These are phyloP conservation scores for Acanthosepion lycidas DNA, from an alignment of 2,888 invertebrate species.

Conservation along the genomic window DNA sequence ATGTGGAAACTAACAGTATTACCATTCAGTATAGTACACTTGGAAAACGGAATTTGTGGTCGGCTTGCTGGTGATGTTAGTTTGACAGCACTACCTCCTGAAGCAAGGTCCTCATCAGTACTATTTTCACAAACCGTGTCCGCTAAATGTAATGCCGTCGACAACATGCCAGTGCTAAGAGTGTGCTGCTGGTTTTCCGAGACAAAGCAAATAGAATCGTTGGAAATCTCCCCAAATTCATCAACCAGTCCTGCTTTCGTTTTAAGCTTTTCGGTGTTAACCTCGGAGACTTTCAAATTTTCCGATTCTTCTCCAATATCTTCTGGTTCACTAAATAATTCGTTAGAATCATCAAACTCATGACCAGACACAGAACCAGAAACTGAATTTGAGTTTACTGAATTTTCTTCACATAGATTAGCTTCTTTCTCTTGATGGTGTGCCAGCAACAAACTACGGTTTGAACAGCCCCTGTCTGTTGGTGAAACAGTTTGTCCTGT, in stretches of 20 bases:
- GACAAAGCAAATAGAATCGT: neutral
- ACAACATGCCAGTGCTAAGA: neutral
- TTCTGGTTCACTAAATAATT: neutral
- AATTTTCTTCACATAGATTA: neutral
- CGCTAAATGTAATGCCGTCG: neutral
- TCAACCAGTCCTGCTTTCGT: neutral
- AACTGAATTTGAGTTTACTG: neutral
- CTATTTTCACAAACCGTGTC: neutral
- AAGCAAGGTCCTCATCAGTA: neutral
- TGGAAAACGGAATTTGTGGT: neutral
- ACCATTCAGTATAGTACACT: neutral
- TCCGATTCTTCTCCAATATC: neutral
- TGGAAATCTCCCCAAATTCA: neutral
- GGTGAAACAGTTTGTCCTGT: neutral
- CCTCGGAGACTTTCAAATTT: neutral
- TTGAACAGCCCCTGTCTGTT: neutral
- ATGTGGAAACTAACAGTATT: neutral
- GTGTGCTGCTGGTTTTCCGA: neutral
- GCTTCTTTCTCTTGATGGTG: neutral
- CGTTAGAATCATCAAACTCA: neutral
- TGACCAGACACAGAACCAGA: neutral
- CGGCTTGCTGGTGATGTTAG: neutral
- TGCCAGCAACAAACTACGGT: neutral
- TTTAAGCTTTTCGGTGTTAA: neutral
- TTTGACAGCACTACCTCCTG: neutral